Conservation (phyloP, 2,113 vertebrate species). For the Sciurus niger region DNA sequence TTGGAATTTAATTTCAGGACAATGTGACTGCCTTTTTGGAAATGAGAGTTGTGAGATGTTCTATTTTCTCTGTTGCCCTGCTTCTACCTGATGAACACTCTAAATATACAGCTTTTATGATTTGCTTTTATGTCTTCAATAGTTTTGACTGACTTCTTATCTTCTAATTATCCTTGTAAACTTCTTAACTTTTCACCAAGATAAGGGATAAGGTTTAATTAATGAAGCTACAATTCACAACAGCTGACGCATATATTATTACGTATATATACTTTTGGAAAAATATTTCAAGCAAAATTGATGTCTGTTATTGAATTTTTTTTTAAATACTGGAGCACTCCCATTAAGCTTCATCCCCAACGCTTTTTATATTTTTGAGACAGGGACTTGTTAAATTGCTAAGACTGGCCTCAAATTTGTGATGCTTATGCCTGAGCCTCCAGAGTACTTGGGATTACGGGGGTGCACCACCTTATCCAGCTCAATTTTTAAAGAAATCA, state of each 20-base stretch:
- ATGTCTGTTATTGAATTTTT: background rate
- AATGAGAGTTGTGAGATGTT: background rate
- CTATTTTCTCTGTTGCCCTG: background rate
- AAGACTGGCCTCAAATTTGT: background rate
- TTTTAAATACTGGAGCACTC: background rate
- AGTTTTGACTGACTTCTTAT: background rate
- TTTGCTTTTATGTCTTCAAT: background rate
- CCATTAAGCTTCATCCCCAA: background rate
- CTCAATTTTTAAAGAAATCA: conserved; percentile 34
- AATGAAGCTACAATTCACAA: background rate
- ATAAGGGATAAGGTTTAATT: background rate
- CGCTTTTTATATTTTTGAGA: background rate
- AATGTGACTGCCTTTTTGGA: background rate
- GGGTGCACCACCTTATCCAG: background rate
- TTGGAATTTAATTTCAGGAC: conserved; percentile 36
- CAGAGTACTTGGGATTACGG: background rate
- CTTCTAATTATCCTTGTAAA: background rate
- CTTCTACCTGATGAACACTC: background rate
- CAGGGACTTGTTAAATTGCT: background rate
- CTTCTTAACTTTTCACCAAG: conserved; percentile 24
- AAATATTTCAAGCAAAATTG: conserved; percentile 35
- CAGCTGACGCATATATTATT: background rate
- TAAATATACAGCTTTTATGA: background rate
- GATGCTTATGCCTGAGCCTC: background rate
- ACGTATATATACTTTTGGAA: background rate